phyloP scores from a whole-genome alignment of 2,888 invertebrate genomes.

The Drosophila anceps region DNA sequence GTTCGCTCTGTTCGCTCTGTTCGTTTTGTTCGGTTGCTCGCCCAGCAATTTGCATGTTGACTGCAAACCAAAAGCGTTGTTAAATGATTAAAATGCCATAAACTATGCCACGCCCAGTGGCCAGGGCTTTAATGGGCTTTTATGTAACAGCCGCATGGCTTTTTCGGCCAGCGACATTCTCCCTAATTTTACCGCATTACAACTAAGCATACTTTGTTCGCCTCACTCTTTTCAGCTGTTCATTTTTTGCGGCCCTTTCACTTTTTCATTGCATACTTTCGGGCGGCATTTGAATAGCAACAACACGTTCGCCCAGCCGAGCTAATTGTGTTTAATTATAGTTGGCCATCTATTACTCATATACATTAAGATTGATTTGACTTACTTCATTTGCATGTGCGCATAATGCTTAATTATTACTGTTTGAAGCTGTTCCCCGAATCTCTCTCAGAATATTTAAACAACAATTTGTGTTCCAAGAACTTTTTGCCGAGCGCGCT shows the following conservation, averaged over 20 bases:
- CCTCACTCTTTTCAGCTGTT: not conserved
- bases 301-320: not conserved
- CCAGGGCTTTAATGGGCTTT: constrained; percentile 56
- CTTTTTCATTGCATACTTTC: constrained; percentile 40
- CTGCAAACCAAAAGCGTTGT: constrained; percentile 70
- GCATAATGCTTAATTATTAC: not conserved
- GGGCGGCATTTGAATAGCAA: constrained; percentile 17
- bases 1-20: constrained; percentile 19
- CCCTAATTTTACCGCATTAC: constrained; percentile 62
- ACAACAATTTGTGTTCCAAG: not conserved
- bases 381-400: not conserved
- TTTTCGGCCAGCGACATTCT: constrained; percentile 31
- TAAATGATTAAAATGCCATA: constrained; percentile 80
- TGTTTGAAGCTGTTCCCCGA: not conserved
- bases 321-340: constrained; percentile 25
- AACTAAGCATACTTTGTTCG: constrained; percentile 28
- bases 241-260: constrained; percentile 11
- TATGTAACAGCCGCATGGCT: constrained; percentile 38
- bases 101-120: constrained; percentile 62
- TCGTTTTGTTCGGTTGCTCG: constrained; percentile 38
- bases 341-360: not conserved
- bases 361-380: constrained; percentile 4
- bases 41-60: constrained; percentile 77
- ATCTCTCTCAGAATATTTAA: not conserved
- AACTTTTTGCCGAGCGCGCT: not conserved